Conservation (phyloP, 2,888 invertebrate species). For the Sarcophaga subvicina region DNA sequence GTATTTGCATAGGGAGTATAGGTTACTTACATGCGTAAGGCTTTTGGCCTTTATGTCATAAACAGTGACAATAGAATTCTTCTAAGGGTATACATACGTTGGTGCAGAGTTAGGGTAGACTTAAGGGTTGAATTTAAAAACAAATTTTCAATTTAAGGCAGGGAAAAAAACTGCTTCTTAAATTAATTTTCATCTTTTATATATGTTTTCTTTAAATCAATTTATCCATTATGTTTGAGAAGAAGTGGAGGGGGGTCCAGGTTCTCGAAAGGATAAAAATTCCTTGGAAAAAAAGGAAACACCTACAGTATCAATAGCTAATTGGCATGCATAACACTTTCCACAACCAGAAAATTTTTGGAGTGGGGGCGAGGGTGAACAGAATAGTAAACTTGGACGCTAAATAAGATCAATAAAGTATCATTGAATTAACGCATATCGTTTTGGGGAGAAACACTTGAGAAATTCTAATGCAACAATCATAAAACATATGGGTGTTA, state of each 20-base stretch:
- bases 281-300: slow-evolving; percentile 70
- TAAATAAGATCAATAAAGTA: slow-evolving; percentile 37
- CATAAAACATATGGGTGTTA: slow-evolving; percentile 7
- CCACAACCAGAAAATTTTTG: slow-evolving; percentile 36
- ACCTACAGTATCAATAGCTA: slow-evolving; percentile 79
- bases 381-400: slow-evolving; percentile 7
- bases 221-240: neutral
- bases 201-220: neutral
- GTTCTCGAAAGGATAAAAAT: no score
- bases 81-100: no score
- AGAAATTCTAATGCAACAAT: slow-evolving; percentile 4
- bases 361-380: neutral
- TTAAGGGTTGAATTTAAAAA: no score
- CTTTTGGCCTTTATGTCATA: no score
- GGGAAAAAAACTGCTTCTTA: neutral
- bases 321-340: slow-evolving; percentile 74
- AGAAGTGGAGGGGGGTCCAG: neutral
- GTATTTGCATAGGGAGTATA: neutral
- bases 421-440: slow-evolving; percentile 50
- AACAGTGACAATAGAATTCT: no score
- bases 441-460: neutral
- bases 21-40: no score
- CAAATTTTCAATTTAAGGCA: no score
- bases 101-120: no score
- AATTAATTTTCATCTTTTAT: neutral